Conservation (phyloP, 2,888 invertebrate species). For the Lordiphosa andalusiaca region DNA sequence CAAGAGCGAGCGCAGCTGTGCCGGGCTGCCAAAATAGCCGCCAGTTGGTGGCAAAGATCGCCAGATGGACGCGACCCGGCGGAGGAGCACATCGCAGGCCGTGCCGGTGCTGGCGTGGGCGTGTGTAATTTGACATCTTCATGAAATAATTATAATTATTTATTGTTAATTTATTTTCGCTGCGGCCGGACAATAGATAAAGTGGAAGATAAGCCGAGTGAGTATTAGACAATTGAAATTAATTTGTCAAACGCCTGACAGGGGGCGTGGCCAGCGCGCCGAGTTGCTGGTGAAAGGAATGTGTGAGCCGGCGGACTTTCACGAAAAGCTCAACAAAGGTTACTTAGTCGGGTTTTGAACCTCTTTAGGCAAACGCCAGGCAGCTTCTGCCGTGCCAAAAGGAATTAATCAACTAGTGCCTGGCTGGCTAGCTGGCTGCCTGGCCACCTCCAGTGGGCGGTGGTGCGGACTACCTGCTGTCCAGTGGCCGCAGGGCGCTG, state of each 20-base stretch:
- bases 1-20: constrained; percentile 63
- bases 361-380: constrained; percentile 19
- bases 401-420: constrained; percentile 62
- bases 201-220: constrained; percentile 58
- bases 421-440: constrained; percentile 13
- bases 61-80: constrained; percentile 24
- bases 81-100: constrained; percentile 3
- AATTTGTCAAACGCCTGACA: constrained; percentile 68
- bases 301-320: constrained; percentile 47
- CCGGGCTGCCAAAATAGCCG: constrained; percentile 53
- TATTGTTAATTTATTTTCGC: constrained; percentile 73
- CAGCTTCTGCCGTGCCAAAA: constrained; percentile 57
- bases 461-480: constrained; percentile 34
- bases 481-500: constrained; percentile 41
- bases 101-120: constrained; percentile 28
- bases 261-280: constrained; percentile 40
- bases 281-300: constrained; percentile 60
- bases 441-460: constrained; percentile 14
- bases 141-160: constrained; percentile 77
- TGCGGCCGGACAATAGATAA: constrained; percentile 54
- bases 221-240: constrained; percentile 70
- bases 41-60: constrained; percentile 68
- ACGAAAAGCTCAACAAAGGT: constrained; percentile 55
- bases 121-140: constrained; percentile 76
- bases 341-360: constrained; percentile 45